Evolutionary conservation across 2,888 invertebrate species (phyloP), one percentile per base, ranked within the genome.

Genomic region (Zaprionus bogoriensis): DNA sequence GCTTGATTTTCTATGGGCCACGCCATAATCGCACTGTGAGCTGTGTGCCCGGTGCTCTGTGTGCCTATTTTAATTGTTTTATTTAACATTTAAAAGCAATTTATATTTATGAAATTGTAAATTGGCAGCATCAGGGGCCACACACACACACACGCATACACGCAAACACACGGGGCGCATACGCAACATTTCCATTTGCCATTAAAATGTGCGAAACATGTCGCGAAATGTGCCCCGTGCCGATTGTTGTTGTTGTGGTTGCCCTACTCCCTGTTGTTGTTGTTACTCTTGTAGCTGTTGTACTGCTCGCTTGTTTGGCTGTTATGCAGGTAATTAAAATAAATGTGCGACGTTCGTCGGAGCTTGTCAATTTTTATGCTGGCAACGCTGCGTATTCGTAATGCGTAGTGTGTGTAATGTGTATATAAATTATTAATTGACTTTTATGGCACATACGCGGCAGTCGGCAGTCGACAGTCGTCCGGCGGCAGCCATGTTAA

Each of bases 1-100:
- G 7, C 32, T 48, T 74, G 70, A 58, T 74, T 69, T 62, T 69
- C 63, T 69, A 48, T 45, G 51, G n/a, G n/a, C n/a, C 32, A 28
- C 3, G 67, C 32, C 42, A 32, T 32, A 39, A 28, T 32, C 19
- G 20, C 25, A 47, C 41, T 27, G 44, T 14, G 57, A n/a, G n/a
- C n/a, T n/a, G 41, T 30, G 17, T 27, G 4, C 41, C n/a, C 22
- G 6, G 41, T 20, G 41, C 41, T n/a, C 9, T 27, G n/a, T 38
- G 70, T 23, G 25, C 39, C 52, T 50, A 65, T 71, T 76, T 87
- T 84, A 86, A 84, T 87, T 84, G 87, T 84, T 84, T 82, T 74
- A 74, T 84, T 87, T 82, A 84, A 87, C 86, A 86, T 86, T 84
- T 86, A 84, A 87, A 86, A 69, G 71, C 86, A 84, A 84, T 84